phyloP scores from a whole-genome alignment of 2,113 vertebrate genomes.

The Harpagus bidentatus region DNA sequence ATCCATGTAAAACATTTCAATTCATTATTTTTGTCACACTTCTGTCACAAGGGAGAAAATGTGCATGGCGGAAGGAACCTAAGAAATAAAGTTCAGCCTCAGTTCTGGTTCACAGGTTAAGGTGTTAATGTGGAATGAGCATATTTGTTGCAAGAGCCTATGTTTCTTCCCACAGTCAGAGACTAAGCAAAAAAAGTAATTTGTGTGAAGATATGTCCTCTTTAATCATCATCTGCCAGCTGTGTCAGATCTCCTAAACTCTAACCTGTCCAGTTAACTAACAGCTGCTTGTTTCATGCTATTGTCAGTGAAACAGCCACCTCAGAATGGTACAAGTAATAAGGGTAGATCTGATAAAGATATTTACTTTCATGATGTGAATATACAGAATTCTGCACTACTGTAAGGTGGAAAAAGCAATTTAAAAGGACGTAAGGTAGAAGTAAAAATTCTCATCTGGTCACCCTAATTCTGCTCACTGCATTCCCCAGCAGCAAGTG shows the following conservation, averaged over 20 bases:
- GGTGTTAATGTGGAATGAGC: neutral
- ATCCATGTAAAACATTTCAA: neutral
- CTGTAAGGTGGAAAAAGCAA: neutral
- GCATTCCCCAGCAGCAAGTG: neutral
- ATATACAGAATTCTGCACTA: neutral
- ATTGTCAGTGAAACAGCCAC: neutral
- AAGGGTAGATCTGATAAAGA: neutral
- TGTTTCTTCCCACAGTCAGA: neutral
- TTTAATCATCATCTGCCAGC: neutral
- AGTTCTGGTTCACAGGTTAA: neutral
- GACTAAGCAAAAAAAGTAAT: neutral
- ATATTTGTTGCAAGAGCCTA: neutral
- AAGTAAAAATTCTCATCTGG: neutral
- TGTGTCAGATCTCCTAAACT: neutral
- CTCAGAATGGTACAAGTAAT: neutral
- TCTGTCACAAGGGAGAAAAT: constrained; percentile 14
- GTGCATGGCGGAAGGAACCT: neutral
- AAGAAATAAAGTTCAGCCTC: constrained; percentile 43
- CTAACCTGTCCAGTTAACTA: neutral
- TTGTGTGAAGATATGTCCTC: neutral
- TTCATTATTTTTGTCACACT: neutral
- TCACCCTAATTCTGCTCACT: neutral
- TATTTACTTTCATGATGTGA: neutral
- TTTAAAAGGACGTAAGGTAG: neutral
- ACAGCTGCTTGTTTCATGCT: neutral